Evolutionary conservation across 2,888 invertebrate genomes (phyloP).

Genomic region (Carpatolechia fugitivella): DNA sequence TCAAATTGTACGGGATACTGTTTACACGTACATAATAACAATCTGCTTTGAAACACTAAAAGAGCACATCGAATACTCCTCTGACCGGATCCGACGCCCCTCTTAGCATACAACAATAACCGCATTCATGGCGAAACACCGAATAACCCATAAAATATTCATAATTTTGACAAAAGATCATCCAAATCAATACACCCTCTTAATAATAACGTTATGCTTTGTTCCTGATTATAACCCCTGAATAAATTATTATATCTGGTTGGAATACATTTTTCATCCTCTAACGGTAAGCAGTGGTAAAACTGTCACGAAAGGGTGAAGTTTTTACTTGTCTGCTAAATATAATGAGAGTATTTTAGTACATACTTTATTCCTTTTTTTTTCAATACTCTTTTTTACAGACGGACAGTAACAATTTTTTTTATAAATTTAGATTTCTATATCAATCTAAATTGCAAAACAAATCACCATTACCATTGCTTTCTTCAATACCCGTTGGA

Average conservation of each 20-base stretch:
- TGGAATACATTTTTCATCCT: neutral
- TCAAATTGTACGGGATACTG: neutral
- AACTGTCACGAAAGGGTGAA: no score
- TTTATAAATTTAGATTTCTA: no score
- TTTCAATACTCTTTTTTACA: no score
- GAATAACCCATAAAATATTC: conserved; percentile 65
- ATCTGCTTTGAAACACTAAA: neutral
- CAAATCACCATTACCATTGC: neutral
- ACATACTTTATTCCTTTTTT: no score
- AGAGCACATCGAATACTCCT: conserved; percentile 33
- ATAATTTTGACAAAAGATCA: conserved; percentile 50
- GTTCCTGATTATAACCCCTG: conserved; percentile 21
- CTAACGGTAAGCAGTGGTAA: no score
- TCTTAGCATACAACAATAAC: conserved; percentile 44
- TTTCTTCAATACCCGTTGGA: neutral
- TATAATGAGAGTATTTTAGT: no score
- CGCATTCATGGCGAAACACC: conserved; percentile 50
- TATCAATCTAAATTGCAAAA: no score
- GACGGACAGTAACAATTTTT: no score
- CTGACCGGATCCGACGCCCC: conserved; percentile 45
- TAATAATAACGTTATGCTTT: conserved; percentile 18
- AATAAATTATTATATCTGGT: conserved; percentile 11
- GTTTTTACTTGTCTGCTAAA: no score
- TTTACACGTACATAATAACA: neutral
- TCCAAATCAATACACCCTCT: conserved; percentile 26